Evolutionary conservation across 2,797 vertebrate genomes (phyloP).

Genomic region (Coranthus polyacanthus): DNA sequence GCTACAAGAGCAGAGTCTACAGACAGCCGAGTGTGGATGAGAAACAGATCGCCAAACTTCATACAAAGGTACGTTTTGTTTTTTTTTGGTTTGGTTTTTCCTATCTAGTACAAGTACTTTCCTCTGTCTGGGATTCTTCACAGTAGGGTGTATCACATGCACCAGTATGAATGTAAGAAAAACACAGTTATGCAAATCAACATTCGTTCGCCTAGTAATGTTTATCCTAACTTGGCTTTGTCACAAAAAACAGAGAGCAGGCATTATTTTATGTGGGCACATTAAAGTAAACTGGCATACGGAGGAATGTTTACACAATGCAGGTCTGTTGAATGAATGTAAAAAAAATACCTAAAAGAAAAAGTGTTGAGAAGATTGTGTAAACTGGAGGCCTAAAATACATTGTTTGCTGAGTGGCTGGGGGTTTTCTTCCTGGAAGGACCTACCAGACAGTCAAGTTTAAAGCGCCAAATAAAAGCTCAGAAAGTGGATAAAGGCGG

Average conservation of each 20-base stretch:
- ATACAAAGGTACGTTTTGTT: conserved; percentile 88
- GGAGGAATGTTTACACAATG: not conserved
- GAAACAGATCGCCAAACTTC: conserved; percentile 94
- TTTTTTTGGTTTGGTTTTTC: too few relatives aligned
- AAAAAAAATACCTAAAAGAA: not conserved
- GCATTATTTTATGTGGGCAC: not conserved
- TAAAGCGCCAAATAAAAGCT: too few relatives aligned
- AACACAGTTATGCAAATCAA: conserved; percentile 7
- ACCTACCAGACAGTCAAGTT: not conserved
- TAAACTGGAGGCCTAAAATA: not conserved
- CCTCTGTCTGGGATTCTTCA: too few relatives aligned
- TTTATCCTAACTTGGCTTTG: too few relatives aligned
- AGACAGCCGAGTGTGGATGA: conserved; percentile 88
- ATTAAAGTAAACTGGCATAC: not conserved
- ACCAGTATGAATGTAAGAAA: conserved; percentile 3
- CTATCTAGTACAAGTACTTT: too few relatives aligned
- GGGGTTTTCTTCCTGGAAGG: not conserved
- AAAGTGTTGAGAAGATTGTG: too few relatives aligned
- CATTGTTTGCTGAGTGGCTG: not conserved
- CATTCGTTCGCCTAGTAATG: not conserved
- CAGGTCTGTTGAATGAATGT: not conserved
- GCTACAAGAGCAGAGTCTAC: conserved; percentile 95
- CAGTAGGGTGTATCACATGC: too few relatives aligned
- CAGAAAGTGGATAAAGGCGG: not conserved
- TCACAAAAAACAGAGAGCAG: conserved; percentile 7